Base-by-base conservation (phyloP, 2,113 vertebrate genomes). In the Nymphicus hollandicus region DNA sequence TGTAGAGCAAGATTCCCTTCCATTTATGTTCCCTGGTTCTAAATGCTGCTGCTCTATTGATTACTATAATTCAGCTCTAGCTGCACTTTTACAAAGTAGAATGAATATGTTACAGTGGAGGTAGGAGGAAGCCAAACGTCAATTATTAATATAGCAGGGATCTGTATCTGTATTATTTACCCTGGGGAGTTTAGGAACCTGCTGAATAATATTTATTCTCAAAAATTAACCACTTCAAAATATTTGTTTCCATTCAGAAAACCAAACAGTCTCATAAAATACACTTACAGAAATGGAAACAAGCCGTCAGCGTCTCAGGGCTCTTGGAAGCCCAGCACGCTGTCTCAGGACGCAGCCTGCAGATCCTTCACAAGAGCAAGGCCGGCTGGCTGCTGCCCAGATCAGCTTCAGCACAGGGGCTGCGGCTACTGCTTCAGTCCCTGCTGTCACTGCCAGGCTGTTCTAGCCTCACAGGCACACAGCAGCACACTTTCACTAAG, bases 31-130 rank as follows among this genome's bases (percentile, higher is more conserved):
- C 85, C 77, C 87, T 93, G 69, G 53, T 82, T 95, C 88, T 95
- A 88, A 97, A 96, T 91, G 87, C 93, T 97, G 78, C 89, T 96
- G 86, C 86, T 97, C 81, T 96, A 98, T 98, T 97, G 97, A 98
- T 98, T 97, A 96, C 96, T 96, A 52, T 97, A 97, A 97, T 97
- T 98, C 97, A 97, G 69, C 73, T 88, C 92, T 97, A 97, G 98
- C 97, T 98, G 97, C 97, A 94, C 96, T 95, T 96, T 84, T 96
- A 96, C 85, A 88, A 96, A 96, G 84, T 83, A 86, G 95, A 95
- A 95, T 68, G 91, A 97, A 93, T 92, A 94, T 93, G 96, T 91
- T 93, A 96, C 95, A 97, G 95, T 47, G 27, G 82, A 96, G 84
- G 84, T 72, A 95, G 41, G 41, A 97, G 97, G 81, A 94, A 95